Evolutionary conservation across 2,797 vertebrate species (phyloP), one percentile per base, ranked within the genome.

Genomic region (Esox masquinongy): DNA sequence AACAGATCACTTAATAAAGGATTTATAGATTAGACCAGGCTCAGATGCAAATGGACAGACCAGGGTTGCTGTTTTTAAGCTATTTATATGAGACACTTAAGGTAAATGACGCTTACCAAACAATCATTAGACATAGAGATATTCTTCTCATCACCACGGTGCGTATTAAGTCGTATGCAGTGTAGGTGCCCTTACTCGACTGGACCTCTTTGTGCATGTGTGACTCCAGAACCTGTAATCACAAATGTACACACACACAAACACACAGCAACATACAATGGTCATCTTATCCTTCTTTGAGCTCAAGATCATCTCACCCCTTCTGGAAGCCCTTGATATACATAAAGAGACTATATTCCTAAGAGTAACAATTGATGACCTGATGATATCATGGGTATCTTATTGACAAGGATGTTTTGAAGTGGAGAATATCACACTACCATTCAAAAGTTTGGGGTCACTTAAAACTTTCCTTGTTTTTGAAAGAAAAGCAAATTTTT

Each of bases 191-290:
- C 6, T 59, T 88, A 68, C 88, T 87, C 0, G 87, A 89, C 74
- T 92, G 83, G 0, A 94, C 81, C 77, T 95, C 94, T 61, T 93
- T 94, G 0, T 79, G 83, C 94, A 95, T 94, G 82, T 94, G 91
- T 17, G 89, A 90, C 71, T 93, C 79, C 34, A 95, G 84, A 9
- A 91, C 89, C 94, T 95, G 80, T 50, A 69, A 1, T 26, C 68
- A 70, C 15, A 70, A 22, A 75, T 15, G 66, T 47, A 50, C 26
- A 77, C 19, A 67, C 39, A 77, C 47, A 77, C 19, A 72, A n/a
- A 77, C 11, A 74, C 22, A 74, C 19, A 31, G 36, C 70, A 51
- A 56, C 22, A n/a, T 12, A 75, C 49, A 76, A 3, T 29, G 9
- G n/a, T 24, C 7, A 14, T 66, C 26, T 29, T 22, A 34, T 31